A percentile compares a stretch with the other conserved stretches of the same genome.
phyloP scores from a whole-genome alignment of 2,797 vertebrate species.

The Caiman crocodilus region DNA sequence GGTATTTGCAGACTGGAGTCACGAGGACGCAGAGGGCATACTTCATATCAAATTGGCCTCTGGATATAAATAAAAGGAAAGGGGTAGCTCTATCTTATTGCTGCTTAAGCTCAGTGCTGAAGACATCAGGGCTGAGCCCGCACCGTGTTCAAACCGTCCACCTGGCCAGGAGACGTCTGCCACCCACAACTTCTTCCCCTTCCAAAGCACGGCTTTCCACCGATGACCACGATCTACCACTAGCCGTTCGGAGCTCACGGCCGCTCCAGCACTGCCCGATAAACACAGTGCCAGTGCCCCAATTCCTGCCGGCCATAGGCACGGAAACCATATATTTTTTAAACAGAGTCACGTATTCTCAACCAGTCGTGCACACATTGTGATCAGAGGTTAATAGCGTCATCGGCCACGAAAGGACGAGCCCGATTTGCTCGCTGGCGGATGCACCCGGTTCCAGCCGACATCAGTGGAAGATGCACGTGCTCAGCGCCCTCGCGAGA shows the following conservation, averaged over 20 bases:
- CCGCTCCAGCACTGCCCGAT: not conserved
- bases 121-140: not conserved
- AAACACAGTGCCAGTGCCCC: not conserved
- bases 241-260: not conserved
- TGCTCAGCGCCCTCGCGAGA: not conserved
- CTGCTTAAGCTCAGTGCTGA: not conserved
- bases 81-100: too few species aligned
- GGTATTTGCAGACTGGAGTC: not conserved
- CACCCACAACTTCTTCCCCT: not conserved
- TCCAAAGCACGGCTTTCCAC: not conserved
- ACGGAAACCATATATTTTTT: not conserved
- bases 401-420: not conserved
- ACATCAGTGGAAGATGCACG: not conserved
- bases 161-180: not conserved
- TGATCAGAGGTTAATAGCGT: not conserved
- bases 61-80: accelerated
- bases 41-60: not conserved
- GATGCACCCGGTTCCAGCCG: not conserved
- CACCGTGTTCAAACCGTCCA: not conserved
- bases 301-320: not conserved
- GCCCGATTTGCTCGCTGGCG: not conserved
- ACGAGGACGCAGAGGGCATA: not conserved
- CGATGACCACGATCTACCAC: not conserved
- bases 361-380: not conserved
- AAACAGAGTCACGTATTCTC: not conserved